A percentile compares a stretch with the other conserved stretches of the same genome.
Evolutionary conservation across 1,140 invertebrate species (phyloP).

Genomic region (Drosophila auraria): DNA sequence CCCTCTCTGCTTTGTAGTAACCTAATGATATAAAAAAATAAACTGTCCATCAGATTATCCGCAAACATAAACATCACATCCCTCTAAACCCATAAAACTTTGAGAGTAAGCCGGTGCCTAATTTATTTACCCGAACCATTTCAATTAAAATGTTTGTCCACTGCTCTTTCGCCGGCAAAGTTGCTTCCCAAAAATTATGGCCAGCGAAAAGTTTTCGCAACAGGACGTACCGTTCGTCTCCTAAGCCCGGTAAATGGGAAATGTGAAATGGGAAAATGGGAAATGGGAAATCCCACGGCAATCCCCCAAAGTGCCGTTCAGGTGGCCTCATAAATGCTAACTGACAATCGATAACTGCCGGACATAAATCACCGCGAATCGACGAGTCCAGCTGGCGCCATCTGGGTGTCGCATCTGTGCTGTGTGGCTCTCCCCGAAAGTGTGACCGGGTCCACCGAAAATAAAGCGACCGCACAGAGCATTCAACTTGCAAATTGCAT

Average conservation of each 20-base stretch:
- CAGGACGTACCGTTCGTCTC: slow-evolving; percentile 8
- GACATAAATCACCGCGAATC: slow-evolving; percentile 27
- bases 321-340: slow-evolving; percentile 50
- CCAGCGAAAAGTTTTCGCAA: slow-evolving; percentile 23
- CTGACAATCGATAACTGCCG: slow-evolving; percentile 42
- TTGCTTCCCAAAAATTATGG: slow-evolving; percentile 29
- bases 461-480: slow-evolving; percentile 39
- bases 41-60: neutral
- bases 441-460: slow-evolving; percentile 35
- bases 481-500: slow-evolving; percentile 53
- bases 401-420: slow-evolving; percentile 14
- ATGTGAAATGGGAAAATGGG: slow-evolving; percentile 16
- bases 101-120: slow-evolving; percentile 1
- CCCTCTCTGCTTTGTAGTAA: neutral
- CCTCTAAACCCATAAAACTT: slow-evolving; percentile 1
- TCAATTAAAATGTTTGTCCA: slow-evolving; percentile 41
- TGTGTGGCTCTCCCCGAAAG: neutral
- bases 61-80: neutral
- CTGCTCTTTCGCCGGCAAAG: slow-evolving; percentile 13
- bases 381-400: slow-evolving; percentile 35
- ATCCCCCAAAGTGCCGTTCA: slow-evolving; percentile 44
- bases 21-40: neutral
- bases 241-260: slow-evolving; percentile 22
- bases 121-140: slow-evolving; percentile 23
- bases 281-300: slow-evolving; percentile 18